Conservation (phyloP, 2,888 invertebrate genomes). For the Lochmaea crataegi region DNA sequence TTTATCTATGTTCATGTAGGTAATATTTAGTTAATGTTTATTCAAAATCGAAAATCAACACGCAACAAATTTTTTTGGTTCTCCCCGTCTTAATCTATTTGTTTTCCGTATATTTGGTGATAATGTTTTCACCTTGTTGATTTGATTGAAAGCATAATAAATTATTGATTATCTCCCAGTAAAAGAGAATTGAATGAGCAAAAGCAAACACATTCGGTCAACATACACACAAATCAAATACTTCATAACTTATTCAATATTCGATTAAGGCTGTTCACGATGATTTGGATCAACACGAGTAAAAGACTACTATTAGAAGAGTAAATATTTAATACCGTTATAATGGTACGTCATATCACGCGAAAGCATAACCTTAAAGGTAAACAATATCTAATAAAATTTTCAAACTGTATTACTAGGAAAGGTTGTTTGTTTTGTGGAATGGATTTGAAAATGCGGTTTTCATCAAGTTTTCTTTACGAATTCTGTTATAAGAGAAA, state of each 20-base stretch:
- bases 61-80: neutral
- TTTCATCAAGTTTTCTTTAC: conserved; percentile 17
- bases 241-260: conserved; percentile 59
- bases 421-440: conserved; percentile 35
- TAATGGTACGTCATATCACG: conserved; percentile 59
- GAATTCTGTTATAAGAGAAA: too few relatives aligned
- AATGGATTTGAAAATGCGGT: conserved; percentile 34
- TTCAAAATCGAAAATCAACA: too few relatives aligned
- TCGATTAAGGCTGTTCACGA: conserved; percentile 60
- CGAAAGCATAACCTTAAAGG: conserved; percentile 57
- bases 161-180: conserved; percentile 39
- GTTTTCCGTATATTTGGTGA: neutral
- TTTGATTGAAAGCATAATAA: conserved; percentile 40
- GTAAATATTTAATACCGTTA: conserved; percentile 59
- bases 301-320: conserved; percentile 61
- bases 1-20: too few relatives aligned
- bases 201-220: conserved; percentile 39
- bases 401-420: conserved; percentile 43
- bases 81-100: neutral
- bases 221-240: conserved; percentile 57
- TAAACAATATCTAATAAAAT: conserved; percentile 42
- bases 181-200: conserved; percentile 36
- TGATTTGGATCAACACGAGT: conserved; percentile 61
- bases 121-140: conserved; percentile 35
- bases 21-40: too few relatives aligned